phyloP scores from a whole-genome alignment of 2,888 invertebrate species.

The Serrognathus titanus region DNA sequence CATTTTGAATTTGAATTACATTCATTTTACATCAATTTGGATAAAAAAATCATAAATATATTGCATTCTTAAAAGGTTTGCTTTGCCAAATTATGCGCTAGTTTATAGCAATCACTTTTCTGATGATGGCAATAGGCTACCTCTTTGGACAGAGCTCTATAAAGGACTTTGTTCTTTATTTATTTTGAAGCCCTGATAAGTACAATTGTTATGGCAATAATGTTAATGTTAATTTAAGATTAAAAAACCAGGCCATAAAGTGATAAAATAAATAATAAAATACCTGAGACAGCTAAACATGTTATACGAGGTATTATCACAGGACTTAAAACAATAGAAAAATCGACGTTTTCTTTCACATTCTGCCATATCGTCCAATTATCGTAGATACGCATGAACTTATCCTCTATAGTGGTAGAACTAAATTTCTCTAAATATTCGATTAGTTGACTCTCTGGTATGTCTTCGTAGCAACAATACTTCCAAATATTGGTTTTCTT shows the following conservation, averaged over 20 bases:
- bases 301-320: conserved; percentile 41
- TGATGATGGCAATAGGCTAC: too few species aligned
- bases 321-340: conserved; percentile 38
- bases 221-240: too few species aligned
- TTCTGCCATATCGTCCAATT: conserved; percentile 44
- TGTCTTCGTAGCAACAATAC: conserved; percentile 43
- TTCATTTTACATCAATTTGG: too few species aligned
- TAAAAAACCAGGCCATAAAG: too few species aligned
- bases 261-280: neutral
- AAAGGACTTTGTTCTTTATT: neutral
- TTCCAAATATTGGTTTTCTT: conserved; percentile 44
- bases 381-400: conserved; percentile 41
- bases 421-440: conserved; percentile 39
- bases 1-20: too few species aligned
- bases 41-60: too few species aligned
- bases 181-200: too few species aligned
- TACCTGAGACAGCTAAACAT: conserved; percentile 41
- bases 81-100: too few species aligned
- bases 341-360: conserved; percentile 34
- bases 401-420: conserved; percentile 19
- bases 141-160: too few species aligned
- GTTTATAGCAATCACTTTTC: too few species aligned
- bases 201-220: too few species aligned
- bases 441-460: conserved; percentile 40
- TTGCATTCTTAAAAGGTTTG: too few species aligned